Conservation (phyloP, 2,113 vertebrate genomes). For the Canis aureus region DNA sequence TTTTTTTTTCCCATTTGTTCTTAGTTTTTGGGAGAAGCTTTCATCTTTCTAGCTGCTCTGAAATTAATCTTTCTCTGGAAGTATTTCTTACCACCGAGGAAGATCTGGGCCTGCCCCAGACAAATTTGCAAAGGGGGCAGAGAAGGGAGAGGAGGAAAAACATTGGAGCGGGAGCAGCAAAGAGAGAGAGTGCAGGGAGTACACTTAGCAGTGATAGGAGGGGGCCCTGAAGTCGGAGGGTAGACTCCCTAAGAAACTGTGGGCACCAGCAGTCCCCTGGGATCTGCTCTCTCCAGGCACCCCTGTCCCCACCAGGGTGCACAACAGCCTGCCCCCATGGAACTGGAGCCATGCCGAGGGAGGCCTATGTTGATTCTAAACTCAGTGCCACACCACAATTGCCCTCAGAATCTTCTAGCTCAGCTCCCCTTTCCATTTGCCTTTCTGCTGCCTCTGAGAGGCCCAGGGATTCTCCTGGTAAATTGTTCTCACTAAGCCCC, state of each 20-base stretch:
- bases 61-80: conserved; percentile 66
- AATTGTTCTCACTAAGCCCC: neutral
- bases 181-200: neutral
- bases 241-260: neutral
- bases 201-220: no score
- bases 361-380: neutral
- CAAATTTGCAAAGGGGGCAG: neutral
- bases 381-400: no score
- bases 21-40: conserved; percentile 27
- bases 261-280: neutral
- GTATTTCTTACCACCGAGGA: conserved; percentile 45
- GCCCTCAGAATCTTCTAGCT: neutral
- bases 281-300: neutral
- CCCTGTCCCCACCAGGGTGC: neutral
- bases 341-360: neutral
- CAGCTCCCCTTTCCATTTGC: neutral
- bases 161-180: neutral
- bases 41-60: conserved; percentile 5
- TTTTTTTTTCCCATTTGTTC: neutral
- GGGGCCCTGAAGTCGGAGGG: neutral
- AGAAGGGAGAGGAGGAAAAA: neutral
- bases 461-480: neutral
- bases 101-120: neutral
- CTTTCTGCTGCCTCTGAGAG: neutral
- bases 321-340: neutral